Base-by-base conservation (phyloP, 1,140 invertebrate species). In the Papilio glaucus region DNA sequence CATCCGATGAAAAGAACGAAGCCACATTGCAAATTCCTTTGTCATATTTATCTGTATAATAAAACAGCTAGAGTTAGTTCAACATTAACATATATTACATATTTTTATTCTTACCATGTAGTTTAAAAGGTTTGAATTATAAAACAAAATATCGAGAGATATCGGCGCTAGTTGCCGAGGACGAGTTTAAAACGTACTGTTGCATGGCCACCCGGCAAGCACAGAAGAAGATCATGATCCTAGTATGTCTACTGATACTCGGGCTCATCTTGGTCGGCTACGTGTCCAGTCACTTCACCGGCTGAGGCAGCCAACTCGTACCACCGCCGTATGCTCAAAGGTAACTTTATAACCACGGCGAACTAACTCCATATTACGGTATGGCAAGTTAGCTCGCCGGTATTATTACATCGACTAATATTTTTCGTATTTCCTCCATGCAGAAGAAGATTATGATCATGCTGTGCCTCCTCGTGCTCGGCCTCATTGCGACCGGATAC, bases 181-280 rank as follows among this genome's bases (percentile, higher is more conserved):
- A 75, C 83, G 68, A 76, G 83, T 87, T 72, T 89, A 90, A 90
- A 93, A 85, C 80, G 88, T 89, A 90, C 84, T 93, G 89, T 93
- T 93, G 82, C 90, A 92, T 91, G 89, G 70, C 78, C 80, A 75
- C 74, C 84, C 82, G 73, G 81, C 79, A 92, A 95, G 95, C n/a
- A 95, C 96, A 99, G 98, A 99, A 99, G 97, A 99, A 99, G 96
- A 99, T 99, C 91, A 98, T 99, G 97, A 99, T 99, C 95, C 95
- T 99, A 95, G 97, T 99, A 93, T 99, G 98, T 95, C 95, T 99
- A 93, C 95, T 97, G 84, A 96, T 99, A 93, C 95, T 99, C 93
- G 97, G 96, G 87, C 94, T 98, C 86, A 95, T 98, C 88, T 93
- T 97, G 89, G 96, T 96, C 82, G 91, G 94, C 91, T 95, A 94